A percentile compares a stretch with the other conserved stretches of the same genome.
phyloP scores from a whole-genome alignment of 2,113 vertebrate species.

The Amblyopsis rosae region DNA sequence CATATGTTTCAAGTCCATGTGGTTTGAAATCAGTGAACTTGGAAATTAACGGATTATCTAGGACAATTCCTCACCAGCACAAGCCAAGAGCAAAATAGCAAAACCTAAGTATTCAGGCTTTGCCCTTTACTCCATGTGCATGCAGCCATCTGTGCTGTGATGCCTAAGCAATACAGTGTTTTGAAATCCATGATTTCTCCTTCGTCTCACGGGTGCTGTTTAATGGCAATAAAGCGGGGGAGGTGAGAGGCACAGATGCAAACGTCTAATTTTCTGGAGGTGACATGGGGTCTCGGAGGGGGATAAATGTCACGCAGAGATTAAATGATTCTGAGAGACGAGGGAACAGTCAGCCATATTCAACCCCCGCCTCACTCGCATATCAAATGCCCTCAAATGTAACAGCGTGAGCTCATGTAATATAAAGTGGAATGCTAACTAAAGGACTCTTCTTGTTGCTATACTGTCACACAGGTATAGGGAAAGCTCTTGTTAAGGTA shows the following conservation, averaged over 20 bases:
- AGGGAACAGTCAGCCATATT: background rate
- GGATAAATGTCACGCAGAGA: constrained; percentile 66
- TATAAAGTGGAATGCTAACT: constrained; percentile 27
- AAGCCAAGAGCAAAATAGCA: constrained; percentile 8
- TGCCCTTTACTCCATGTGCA: constrained; percentile 19
- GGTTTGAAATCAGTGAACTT: background rate
- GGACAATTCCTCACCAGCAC: constrained; percentile 4
- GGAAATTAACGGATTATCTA: background rate
- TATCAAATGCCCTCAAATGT: constrained; percentile 16
- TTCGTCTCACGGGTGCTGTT: constrained; percentile 26
- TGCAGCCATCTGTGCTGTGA: constrained; percentile 24
- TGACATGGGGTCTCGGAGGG: constrained; percentile 59
- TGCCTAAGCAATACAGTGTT: constrained; percentile 20
- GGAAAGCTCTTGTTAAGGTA: background rate
- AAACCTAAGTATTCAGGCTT: constrained; percentile 16
- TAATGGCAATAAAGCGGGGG: constrained; percentile 31
- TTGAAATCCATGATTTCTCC: constrained; percentile 23
- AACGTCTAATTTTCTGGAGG: constrained; percentile 60
- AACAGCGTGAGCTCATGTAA: constrained; percentile 31
- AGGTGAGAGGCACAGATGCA: constrained; percentile 47
- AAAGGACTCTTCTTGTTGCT: constrained; percentile 6
- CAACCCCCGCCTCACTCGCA: constrained; percentile 7
- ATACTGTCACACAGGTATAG: background rate
- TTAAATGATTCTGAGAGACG: constrained; percentile 54
- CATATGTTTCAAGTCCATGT: background rate